Base-by-base conservation (phyloP, 2,113 vertebrate genomes). In the Xenus cinereus region DNA sequence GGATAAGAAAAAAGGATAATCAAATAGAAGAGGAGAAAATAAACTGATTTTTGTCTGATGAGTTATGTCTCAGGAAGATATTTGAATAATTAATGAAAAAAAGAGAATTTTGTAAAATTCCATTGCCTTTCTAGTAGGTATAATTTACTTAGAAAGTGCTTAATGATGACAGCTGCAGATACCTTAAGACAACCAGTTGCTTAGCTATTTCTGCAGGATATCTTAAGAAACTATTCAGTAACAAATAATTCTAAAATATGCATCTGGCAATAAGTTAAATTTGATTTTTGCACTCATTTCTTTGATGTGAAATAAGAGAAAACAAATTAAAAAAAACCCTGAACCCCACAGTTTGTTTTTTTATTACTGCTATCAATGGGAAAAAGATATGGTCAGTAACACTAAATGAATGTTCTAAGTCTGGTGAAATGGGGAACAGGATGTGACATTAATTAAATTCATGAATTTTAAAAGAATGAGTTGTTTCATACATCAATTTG, bases 381-480 rank as follows among this genome's bases (percentile, higher is more conserved):
- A n/a, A 66, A 94, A 87, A 83, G 27, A 50, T 27, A 33, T 22
- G 35, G 33, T 54, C 41, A 26, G 46, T 80, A 77, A 46, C 7
- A 3, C 27, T 51, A 69, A 82, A 80, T 88, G 60, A 63, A 78
- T 89, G 73, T 68, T 64, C 24, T 5, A 35, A 68, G 54, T 59
- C 68, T 5, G 2, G 57, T 81, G 83, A 84, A 90, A 84, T 15
- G 26, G 35, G 27, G 72, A 91, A 56, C 39, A 50, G 51, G 68
- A 77, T 54, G 54, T 86, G 75, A 56, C 64, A 72, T 75, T 93
- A 92, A 96, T 93, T 95, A 86, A 90, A 89, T 75, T 64, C 4
- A 81, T 81, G 60, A 86, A 90, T 96, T 95, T 91, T 89, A 50
- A 74, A 92, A 68, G 86, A 77, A 90, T 82, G 30, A 41, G 30